Evolutionary conservation across 2,113 vertebrate genomes (phyloP).

Genomic region (Pavo muticus): DNA sequence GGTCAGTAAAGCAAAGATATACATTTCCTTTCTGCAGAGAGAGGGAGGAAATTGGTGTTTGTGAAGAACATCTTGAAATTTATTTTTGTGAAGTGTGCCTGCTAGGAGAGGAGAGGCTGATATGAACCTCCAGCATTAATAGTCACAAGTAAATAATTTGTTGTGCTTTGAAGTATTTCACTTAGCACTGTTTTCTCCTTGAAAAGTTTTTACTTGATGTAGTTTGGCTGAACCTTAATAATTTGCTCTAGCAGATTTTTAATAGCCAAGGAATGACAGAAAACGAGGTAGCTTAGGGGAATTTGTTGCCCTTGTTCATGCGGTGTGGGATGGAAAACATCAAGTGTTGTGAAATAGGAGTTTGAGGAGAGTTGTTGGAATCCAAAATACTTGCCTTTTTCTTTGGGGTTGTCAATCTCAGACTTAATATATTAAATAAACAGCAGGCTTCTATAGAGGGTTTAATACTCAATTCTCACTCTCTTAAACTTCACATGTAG

Average conservation of each 20-base stretch:
- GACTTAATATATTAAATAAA: constrained; percentile 1
- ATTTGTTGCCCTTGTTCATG: neutral
- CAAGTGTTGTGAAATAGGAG: neutral
- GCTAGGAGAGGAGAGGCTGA: neutral
- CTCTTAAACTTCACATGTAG: neutral
- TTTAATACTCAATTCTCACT: neutral
- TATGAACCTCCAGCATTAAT: accelerated
- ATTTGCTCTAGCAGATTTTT: neutral
- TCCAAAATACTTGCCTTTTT: neutral
- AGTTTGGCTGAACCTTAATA: neutral
- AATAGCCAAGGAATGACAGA: neutral
- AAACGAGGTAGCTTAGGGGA: neutral
- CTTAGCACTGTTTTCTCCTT: neutral
- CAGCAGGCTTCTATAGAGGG: neutral
- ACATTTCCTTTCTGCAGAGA: neutral
- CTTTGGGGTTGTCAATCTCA: neutral
- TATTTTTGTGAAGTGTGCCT: neutral
- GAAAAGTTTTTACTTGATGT: neutral
- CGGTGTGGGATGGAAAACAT: neutral
- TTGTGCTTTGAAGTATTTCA: neutral
- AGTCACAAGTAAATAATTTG: neutral
- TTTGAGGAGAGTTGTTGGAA: neutral
- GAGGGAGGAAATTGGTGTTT: neutral
- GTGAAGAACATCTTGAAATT: neutral
- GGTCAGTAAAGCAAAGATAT: neutral